Conservation (phyloP, 2,888 invertebrate genomes). For the Glyphotaelius pellucidus region DNA sequence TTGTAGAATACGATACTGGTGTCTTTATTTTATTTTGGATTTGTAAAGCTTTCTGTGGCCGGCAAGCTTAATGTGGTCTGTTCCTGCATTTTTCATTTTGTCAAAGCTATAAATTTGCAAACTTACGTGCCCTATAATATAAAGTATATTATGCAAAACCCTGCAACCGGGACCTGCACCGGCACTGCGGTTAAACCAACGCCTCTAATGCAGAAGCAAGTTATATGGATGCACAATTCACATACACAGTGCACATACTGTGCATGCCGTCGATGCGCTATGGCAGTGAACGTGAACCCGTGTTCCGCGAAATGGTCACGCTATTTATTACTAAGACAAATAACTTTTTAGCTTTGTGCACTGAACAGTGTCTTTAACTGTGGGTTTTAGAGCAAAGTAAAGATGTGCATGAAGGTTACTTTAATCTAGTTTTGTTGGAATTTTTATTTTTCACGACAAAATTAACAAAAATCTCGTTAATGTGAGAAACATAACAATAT, state of each 20-base stretch:
- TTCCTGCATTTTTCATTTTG: not conserved
- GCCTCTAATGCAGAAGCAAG: slow-evolving; percentile 2
- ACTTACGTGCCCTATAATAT: not conserved
- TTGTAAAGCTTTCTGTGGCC: not conserved
- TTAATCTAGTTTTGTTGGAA: no score
- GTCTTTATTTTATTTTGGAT: not conserved
- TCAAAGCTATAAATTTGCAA: not conserved
- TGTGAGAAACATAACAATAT: no score
- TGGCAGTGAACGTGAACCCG: not conserved
- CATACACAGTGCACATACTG: not conserved
- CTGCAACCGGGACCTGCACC: slow-evolving; percentile 2
- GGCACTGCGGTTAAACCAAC: not conserved
- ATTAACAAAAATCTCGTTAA: no score
- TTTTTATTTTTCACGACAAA: no score
- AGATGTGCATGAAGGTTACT: no score
- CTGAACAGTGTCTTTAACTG: not conserved
- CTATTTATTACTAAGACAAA: not conserved
- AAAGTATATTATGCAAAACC: not conserved
- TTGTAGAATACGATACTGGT: no score
- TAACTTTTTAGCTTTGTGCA: not conserved
- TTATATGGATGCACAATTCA: not conserved
- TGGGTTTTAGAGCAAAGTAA: no score
- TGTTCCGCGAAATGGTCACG: not conserved
- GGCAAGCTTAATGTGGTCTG: not conserved
- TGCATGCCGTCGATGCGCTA: not conserved